Evolutionary conservation across 2,888 invertebrate species (phyloP).

Genomic region (Polyommatus iphigenia): DNA sequence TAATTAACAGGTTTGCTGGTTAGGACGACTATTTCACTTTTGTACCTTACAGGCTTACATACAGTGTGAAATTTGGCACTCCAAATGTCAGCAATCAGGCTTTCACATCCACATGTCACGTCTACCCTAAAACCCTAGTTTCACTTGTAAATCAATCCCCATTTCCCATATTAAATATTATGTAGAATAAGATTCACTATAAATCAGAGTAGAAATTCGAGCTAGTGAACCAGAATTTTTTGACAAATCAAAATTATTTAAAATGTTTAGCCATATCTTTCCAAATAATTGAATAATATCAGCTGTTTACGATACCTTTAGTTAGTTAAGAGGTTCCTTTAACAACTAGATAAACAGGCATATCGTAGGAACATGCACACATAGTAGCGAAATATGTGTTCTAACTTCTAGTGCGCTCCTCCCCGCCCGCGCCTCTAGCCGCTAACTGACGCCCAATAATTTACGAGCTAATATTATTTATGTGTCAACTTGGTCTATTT

Average conservation of each 20-base stretch:
- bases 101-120: background rate
- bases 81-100: background rate
- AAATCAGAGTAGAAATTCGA: background rate
- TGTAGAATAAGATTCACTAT: background rate
- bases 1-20: no score
- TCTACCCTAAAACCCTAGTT: slow-evolving; percentile 5
- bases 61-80: background rate
- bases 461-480: slow-evolving; percentile 74
- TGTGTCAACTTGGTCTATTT: slow-evolving; percentile 77
- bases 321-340: no score
- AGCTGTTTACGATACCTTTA: background rate
- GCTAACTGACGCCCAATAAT: slow-evolving; percentile 52
- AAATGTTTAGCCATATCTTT: background rate
- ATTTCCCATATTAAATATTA: background rate
- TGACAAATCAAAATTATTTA: background rate
- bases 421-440: slow-evolving; percentile 44
- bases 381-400: background rate
- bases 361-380: background rate
- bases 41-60: no score
- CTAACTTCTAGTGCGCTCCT: background rate
- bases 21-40: no score
- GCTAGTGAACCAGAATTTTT: background rate
- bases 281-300: background rate
- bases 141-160: background rate
- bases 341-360: background rate